Percentiles rank a stretch among this genome's conserved stretches.
Conservation (phyloP, 2,888 invertebrate genomes). For the Lamproptera curius region DNA sequence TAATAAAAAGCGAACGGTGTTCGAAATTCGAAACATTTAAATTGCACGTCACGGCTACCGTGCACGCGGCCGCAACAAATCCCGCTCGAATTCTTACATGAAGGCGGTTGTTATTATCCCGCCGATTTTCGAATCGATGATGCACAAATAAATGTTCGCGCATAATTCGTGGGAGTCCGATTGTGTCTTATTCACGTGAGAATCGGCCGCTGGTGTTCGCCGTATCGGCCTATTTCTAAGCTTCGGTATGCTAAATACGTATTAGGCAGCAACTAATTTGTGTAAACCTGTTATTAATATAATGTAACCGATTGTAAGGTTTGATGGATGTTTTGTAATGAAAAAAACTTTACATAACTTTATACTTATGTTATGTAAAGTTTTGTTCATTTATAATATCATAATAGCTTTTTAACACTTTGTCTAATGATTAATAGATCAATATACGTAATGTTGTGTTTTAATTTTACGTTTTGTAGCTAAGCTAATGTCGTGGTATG, state of each 20-base stretch:
- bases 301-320: no score
- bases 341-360: no score
- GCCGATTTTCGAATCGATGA: slow-evolving; percentile 65
- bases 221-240: slow-evolving; percentile 10
- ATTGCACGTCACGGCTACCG: slow-evolving; percentile 76
- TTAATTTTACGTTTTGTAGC: no score
- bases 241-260: neutral
- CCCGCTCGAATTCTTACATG: slow-evolving; percentile 62
- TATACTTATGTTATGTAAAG: no score
- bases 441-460: no score
- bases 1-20: slow-evolving; percentile 23
- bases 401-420: no score
- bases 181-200: slow-evolving; percentile 62
- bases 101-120: slow-evolving; percentile 68
- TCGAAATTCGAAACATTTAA: slow-evolving; percentile 76
- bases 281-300: no score
- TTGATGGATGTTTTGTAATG: no score
- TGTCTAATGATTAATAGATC: no score
- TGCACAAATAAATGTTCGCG: slow-evolving; percentile 61
- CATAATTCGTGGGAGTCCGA: slow-evolving; percentile 67
- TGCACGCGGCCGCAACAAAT: slow-evolving; percentile 56
- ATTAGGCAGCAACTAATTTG: neutral
- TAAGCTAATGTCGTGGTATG: no score
- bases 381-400: no score
- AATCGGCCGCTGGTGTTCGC: slow-evolving; percentile 43